phyloP scores from a whole-genome alignment of 1,140 invertebrate species.

The Heliconius eleuchia region DNA sequence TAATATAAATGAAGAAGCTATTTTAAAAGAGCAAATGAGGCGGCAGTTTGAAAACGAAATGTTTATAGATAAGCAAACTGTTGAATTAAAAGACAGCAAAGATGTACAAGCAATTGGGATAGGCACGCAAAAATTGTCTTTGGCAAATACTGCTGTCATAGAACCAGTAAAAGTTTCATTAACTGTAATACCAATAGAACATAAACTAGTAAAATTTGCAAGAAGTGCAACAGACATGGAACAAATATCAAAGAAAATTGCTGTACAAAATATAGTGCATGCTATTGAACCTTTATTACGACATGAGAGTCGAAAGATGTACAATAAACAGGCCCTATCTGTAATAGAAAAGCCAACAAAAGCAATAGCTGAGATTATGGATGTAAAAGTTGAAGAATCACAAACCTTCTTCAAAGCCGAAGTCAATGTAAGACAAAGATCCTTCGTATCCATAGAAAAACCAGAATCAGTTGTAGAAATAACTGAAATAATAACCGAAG shows the following conservation, averaged over 20 bases:
- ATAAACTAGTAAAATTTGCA: conserved; percentile 20
- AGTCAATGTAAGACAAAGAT: conserved; percentile 26
- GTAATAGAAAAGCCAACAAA: conserved; percentile 32
- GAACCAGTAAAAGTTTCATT: conserved; percentile 33
- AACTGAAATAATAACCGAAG: conserved; percentile 39
- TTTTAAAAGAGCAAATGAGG: conserved; percentile 46
- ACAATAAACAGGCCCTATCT: conserved; percentile 28
- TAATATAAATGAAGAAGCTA: conserved; percentile 68
- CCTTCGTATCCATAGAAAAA: conserved; percentile 33
- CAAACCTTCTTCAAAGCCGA: conserved; percentile 31
- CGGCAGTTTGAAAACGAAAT: conserved; percentile 44
- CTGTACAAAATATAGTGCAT: conserved; percentile 48
- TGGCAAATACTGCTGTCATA: conserved; percentile 21
- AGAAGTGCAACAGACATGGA: conserved; percentile 35
- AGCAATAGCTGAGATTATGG: conserved; percentile 29
- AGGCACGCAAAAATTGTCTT: background rate
- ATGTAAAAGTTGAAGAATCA: conserved; percentile 29
- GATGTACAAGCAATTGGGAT: background rate
- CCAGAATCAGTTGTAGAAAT: conserved; percentile 34
- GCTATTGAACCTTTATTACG: conserved; percentile 42
- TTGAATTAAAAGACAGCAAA: conserved; percentile 39
- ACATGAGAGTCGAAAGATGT: conserved; percentile 16
- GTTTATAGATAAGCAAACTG: conserved; percentile 26
- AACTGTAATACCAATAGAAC: conserved; percentile 21
- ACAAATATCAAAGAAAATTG: conserved; percentile 36